A percentile compares a stretch with the other conserved stretches of the same genome.
These are phyloP conservation scores for Puma concolor DNA, from an alignment of 2,113 vertebrate genomes.

Conservation along the genomic window DNA sequence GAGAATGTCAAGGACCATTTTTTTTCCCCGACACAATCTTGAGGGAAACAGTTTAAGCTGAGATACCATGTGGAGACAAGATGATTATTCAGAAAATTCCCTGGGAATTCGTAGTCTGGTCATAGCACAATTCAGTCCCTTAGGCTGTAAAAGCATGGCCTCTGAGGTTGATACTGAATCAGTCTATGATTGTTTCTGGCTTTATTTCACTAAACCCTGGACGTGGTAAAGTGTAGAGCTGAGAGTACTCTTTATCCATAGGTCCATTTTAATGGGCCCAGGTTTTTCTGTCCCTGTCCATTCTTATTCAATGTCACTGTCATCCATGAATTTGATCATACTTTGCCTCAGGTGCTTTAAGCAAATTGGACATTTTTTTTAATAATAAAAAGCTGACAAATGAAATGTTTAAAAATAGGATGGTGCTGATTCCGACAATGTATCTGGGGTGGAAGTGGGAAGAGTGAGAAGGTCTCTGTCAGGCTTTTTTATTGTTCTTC, in stretches of 20 bases:
- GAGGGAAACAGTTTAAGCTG: neutral
- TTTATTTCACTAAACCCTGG: conserved; percentile 4
- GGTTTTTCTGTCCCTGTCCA: conserved; percentile 52
- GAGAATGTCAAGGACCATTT: neutral
- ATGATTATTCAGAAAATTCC: neutral
- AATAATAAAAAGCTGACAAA: conserved; percentile 71
- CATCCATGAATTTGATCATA: conserved; percentile 74
- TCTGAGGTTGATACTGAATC: neutral
- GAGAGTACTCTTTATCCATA: neutral
- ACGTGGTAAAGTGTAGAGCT: neutral
- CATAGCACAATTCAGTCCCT: neutral
- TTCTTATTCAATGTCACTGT: conserved; percentile 53
- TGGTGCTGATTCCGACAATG: conserved; percentile 63
- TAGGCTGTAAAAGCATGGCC: neutral
- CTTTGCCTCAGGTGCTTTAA: conserved; percentile 65
- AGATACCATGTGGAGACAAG: neutral
- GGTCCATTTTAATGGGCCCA: conserved; percentile 58
- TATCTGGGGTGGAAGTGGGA: neutral
- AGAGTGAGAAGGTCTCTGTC: neutral
- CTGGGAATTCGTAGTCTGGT: neutral
- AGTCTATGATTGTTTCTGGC: neutral
- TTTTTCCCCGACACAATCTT: neutral
- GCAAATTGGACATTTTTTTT: conserved; percentile 69
- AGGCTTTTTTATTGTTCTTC: neutral
- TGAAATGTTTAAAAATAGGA: conserved; percentile 77